phyloP scores from a whole-genome alignment of 2,888 invertebrate species.

The Drosophila greeni region DNA sequence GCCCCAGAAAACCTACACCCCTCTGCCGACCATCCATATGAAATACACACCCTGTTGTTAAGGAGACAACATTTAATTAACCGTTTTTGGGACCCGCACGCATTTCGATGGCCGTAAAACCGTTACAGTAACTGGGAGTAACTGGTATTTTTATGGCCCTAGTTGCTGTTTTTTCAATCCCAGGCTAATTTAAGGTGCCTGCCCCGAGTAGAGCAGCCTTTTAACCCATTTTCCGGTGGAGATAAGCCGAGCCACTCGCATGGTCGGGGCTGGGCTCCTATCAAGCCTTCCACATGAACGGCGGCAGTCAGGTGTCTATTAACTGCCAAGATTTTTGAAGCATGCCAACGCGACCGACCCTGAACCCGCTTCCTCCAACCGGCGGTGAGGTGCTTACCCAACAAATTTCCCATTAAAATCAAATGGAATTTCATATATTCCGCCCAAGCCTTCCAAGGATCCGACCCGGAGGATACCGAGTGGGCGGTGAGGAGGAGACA shows the following conservation, averaged over 20 bases:
- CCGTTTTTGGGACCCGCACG: constrained; percentile 39
- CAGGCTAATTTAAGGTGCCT: constrained; percentile 18
- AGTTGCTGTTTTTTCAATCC: constrained; percentile 18
- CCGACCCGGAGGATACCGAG: constrained; percentile 30
- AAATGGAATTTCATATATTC: constrained; percentile 57
- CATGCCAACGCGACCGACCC: constrained; percentile 20
- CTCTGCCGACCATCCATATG: constrained; percentile 1
- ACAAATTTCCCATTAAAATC: constrained; percentile 64
- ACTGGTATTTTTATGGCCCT: constrained; percentile 27
- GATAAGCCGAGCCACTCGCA: constrained; percentile 37
- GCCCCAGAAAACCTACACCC: constrained; percentile 1
- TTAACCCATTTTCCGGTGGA: constrained; percentile 37
- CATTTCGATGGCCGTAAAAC: constrained; percentile 30
- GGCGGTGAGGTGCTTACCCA: constrained; percentile 28
- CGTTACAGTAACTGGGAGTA: constrained; percentile 34
- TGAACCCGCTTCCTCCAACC: neutral
- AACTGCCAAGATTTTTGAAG: constrained; percentile 47
- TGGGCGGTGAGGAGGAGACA: constrained; percentile 14
- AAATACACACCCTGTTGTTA: constrained; percentile 34
- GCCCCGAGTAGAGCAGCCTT: constrained; percentile 4
- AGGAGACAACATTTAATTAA: constrained; percentile 55
- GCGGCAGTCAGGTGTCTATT: constrained; percentile 45
- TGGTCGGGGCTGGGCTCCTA: constrained; percentile 30
- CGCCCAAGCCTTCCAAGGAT: constrained; percentile 5
- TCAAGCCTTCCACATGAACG: constrained; percentile 46